Evolutionary conservation across 2,113 vertebrate species (phyloP), one percentile per base, ranked within the genome.

Genomic region (Sapajus apella): DNA sequence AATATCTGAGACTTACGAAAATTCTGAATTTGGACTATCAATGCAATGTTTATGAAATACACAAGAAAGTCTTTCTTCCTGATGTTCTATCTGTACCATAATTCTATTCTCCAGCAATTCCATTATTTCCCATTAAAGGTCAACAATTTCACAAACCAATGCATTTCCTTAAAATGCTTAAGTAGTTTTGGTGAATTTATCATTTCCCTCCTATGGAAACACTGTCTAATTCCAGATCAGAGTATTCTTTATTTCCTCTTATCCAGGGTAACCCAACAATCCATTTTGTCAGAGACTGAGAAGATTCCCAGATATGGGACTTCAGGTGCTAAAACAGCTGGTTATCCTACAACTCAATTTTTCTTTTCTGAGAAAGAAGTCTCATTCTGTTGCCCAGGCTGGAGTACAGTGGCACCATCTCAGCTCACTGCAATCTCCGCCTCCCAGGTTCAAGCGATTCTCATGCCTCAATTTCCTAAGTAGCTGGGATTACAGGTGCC

Each of bases 21-120:
- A 96, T 64, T 91, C 37, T 88, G 6, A 86, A 72, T 96, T 50
- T 73, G 4, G 80, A 97, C 32, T 23, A 87, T 7, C 83, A 90
- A 72, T 30, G 17, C 61, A 96, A 13, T 83, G 73, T 90, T 94
- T 90, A 68, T 27, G 76, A 96, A 91, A 88, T 43, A 88, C 3
- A 85, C 4, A 66, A 66, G 47, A 66, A 96, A 58, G 37, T 83
- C 52, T 92, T 90, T 90, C 25, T n/a, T 27, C 27, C 14, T 94
- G n/a, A 16, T 82, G 20, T 68, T 94, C 45, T 40, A 79, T 64
- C 90, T 76, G 85, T 45, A 93, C 23, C 30, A 7, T 81, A 97
- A 95, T 1, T 84, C 8, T 73, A 92, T 43, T 80, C 18, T 20
- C 47, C 27, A 90, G 21, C 21, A 76, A 95, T 91, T 81, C 37